These are phyloP conservation scores for Agrilus planipennis DNA, from an alignment of 1,140 invertebrate genomes.

Conservation along the genomic window DNA sequence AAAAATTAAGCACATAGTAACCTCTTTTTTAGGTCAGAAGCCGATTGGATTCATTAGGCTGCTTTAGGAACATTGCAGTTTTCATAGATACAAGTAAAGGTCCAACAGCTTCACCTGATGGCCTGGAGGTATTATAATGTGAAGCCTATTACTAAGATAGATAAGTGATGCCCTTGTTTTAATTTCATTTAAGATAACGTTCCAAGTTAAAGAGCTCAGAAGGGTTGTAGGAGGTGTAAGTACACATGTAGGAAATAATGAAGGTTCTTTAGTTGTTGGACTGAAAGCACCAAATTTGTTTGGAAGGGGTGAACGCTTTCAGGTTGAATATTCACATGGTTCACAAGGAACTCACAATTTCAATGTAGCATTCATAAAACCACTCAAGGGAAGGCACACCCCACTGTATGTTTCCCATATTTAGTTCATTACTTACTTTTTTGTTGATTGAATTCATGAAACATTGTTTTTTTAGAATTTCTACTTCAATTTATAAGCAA, in stretches of 20 bases:
- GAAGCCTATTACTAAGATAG: too few species aligned
- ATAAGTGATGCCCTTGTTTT: too few species aligned
- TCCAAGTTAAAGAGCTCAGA: slow-evolving; percentile 65
- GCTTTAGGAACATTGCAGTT: slow-evolving; percentile 71
- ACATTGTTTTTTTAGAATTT: slow-evolving; percentile 40
- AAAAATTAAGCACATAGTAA: too few species aligned
- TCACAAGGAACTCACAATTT: slow-evolving; percentile 58
- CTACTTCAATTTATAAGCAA: slow-evolving; percentile 55
- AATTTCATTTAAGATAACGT: slow-evolving; percentile 66
- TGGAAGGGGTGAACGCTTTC: slow-evolving; percentile 66
- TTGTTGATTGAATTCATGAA: slow-evolving; percentile 26
- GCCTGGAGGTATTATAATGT: slow-evolving; percentile 73
- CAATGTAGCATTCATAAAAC: slow-evolving; percentile 61
- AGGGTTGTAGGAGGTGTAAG: slow-evolving; percentile 63
- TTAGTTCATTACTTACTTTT: neutral
- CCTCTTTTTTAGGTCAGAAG: slow-evolving; percentile 27
- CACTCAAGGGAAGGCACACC: slow-evolving; percentile 45
- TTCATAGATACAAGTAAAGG: slow-evolving; percentile 70
- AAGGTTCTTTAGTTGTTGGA: slow-evolving; percentile 62
- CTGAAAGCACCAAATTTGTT: slow-evolving; percentile 63
- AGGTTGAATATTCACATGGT: slow-evolving; percentile 64
- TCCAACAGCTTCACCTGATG: slow-evolving; percentile 53
- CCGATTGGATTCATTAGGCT: slow-evolving; percentile 62
- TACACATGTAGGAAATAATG: slow-evolving; percentile 74
- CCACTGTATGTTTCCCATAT: slow-evolving; percentile 38